A percentile compares a stretch with the other conserved stretches of the same genome.
phyloP scores from a whole-genome alignment of 2,797 vertebrate species.

The Artibeus lituratus region DNA sequence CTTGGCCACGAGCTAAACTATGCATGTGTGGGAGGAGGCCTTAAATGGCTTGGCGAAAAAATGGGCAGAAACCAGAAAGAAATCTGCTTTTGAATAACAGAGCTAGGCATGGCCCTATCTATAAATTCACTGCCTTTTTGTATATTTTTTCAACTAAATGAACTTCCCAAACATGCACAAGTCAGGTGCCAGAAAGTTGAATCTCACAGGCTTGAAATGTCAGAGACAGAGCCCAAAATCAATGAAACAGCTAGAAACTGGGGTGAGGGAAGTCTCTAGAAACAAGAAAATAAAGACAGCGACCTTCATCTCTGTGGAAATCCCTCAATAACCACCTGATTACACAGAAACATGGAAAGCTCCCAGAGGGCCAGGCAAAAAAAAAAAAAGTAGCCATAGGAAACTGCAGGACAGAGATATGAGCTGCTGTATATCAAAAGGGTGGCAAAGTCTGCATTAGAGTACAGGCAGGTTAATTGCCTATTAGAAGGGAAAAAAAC shows the following conservation, averaged over 20 bases:
- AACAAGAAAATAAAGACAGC: conserved; percentile 9
- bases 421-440: no score
- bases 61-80: neutral
- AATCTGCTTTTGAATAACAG: neutral
- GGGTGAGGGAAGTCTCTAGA: fast-evolving
- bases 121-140: neutral
- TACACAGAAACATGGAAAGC: neutral
- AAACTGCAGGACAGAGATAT: neutral
- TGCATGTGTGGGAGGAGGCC: neutral
- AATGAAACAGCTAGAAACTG: neutral
- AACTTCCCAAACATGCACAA: neutral
- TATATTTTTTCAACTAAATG: neutral
- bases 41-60: neutral
- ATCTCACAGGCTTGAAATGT: neutral
- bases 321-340: neutral
- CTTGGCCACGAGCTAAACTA: conserved; percentile 23
- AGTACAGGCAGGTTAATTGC: neutral
- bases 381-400: neutral
- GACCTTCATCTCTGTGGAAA: neutral
- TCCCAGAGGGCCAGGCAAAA: neutral
- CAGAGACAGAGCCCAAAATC: neutral
- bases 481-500: neutral
- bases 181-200: neutral
- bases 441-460: neutral
- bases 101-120: neutral